These are phyloP conservation scores for Colaptes auratus DNA, from an alignment of 2,113 vertebrate genomes.

Conservation along the genomic window DNA sequence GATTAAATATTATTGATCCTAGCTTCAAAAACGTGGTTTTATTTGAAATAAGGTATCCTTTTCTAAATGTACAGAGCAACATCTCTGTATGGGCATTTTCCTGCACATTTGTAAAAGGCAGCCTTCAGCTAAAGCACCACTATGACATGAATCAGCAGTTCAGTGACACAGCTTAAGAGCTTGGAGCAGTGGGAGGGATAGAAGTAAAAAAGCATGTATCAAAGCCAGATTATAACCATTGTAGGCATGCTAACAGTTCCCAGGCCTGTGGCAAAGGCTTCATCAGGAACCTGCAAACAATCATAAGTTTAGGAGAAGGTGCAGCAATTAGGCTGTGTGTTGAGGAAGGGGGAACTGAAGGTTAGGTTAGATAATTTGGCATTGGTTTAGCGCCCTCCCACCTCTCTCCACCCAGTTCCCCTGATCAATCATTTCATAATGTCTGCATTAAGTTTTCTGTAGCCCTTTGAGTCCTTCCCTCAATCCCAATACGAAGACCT, in stretches of 20 bases:
- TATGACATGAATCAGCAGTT: neutral
- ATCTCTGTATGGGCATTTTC: neutral
- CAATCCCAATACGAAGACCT: rapidly evolving
- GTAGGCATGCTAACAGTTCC: neutral
- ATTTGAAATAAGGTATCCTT: neutral
- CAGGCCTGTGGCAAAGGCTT: neutral
- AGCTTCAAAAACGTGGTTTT: neutral
- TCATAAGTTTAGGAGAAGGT: neutral
- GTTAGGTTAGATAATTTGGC: neutral
- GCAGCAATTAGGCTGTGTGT: neutral
- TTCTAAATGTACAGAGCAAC: neutral
- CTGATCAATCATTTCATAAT: neutral
- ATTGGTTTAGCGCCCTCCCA: neutral
- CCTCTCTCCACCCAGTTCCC: neutral
- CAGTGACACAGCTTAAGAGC: neutral
- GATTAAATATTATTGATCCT: conserved; percentile 18
- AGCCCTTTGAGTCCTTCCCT: neutral
- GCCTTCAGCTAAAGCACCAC: neutral
- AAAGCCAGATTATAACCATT: neutral
- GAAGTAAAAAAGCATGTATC: neutral
- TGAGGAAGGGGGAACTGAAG: neutral
- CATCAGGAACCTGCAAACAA: neutral
- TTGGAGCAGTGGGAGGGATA: neutral
- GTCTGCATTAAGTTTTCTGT: neutral
- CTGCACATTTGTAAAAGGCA: neutral